Evolutionary conservation across 2,888 invertebrate genomes (phyloP).

Genomic region (Pogonocherus hispidulus): DNA sequence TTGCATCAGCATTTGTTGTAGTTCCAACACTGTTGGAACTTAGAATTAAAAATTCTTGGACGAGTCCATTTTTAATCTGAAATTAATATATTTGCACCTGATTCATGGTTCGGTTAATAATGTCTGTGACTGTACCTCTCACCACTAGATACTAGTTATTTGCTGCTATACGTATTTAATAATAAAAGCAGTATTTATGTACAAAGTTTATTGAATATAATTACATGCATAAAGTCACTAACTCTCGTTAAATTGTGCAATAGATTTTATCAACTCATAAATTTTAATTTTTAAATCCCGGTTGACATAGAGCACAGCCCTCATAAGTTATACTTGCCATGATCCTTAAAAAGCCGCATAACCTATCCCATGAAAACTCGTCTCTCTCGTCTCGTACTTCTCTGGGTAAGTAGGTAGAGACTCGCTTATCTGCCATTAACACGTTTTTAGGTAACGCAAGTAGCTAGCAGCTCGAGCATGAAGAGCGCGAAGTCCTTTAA

Average conservation of each 20-base stretch:
- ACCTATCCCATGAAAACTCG: not conserved
- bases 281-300: not conserved
- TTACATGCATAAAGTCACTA: not conserved
- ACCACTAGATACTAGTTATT: no score
- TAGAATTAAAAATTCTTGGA: no score
- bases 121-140: no score
- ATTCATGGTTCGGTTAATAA: no score
- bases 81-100: no score
- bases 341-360: not conserved
- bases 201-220: not conserved
- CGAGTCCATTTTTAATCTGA: no score
- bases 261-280: not conserved
- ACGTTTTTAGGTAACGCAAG: slow-evolving; percentile 21
- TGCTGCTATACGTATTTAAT: no score
- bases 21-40: no score
- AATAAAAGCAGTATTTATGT: not conserved
- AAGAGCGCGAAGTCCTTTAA: slow-evolving; percentile 2
- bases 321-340: not conserved
- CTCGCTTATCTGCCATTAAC: slow-evolving; percentile 4
- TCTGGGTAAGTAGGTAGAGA: slow-evolving; percentile 22
- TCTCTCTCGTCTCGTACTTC: slow-evolving; percentile 15
- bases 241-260: not conserved
- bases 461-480: slow-evolving; percentile 19
- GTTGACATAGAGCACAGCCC: not conserved
- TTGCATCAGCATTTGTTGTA: no score